phyloP scores from a whole-genome alignment of 2,888 invertebrate species.

The Eristalis arbustorum region DNA sequence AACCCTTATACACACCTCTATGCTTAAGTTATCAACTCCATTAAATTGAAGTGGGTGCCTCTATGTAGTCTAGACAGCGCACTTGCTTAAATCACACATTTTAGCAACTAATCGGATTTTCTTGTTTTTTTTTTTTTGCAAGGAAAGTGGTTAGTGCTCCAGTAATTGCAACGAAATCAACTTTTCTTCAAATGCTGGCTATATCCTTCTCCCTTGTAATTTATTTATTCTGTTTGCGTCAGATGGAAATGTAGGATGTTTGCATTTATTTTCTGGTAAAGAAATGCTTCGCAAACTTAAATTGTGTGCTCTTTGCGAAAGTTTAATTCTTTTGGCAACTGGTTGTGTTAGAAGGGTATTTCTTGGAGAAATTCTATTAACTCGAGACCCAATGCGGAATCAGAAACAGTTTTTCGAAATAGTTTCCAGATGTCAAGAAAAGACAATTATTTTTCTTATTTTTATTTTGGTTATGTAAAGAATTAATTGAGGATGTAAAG shows the following conservation, averaged over 20 bases:
- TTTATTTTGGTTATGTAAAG: background rate
- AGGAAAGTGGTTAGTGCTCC: constrained; percentile 33
- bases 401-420: background rate
- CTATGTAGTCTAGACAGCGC: background rate
- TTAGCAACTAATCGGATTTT: constrained; percentile 6
- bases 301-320: constrained; percentile 17
- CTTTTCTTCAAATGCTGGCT: constrained; percentile 31
- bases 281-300: constrained; percentile 22
- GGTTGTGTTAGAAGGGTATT: background rate
- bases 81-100: constrained; percentile 7
- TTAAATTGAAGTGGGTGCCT: background rate
- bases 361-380: constrained; percentile 8
- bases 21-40: background rate
- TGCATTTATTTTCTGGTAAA: constrained; percentile 27
- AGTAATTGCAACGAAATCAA: constrained; percentile 49
- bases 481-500: too few species aligned
- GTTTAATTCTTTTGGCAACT: constrained; percentile 31
- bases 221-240: constrained; percentile 37
- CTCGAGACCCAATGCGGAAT: background rate
- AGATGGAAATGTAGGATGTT: constrained; percentile 36
- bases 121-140: background rate
- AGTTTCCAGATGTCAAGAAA: background rate
- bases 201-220: constrained; percentile 23
- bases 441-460: background rate
- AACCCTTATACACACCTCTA: background rate